Evolutionary conservation across 2,797 vertebrate species (phyloP), one percentile per base, ranked within the genome.

Genomic region (Crocodylus rhombifer): DNA sequence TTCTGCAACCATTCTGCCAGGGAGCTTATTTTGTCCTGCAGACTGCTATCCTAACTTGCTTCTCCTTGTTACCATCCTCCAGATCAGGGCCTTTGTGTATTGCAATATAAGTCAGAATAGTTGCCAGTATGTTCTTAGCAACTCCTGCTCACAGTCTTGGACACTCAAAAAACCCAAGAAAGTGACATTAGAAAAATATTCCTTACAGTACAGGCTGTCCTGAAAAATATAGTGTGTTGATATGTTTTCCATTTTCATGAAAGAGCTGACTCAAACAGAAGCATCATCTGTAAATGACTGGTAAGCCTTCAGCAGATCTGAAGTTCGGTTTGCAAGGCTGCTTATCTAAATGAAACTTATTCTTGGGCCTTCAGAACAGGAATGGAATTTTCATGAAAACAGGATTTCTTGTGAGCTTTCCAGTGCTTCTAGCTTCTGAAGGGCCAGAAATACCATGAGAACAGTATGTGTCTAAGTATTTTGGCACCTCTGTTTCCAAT

Each of bases 201-300:
- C 55, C 1, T 1, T 12, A 73, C 55, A 1, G 64, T 60, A 60
- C 51, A 88, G 63, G 21, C 17, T 61, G 14, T 80, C 76, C 84
- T 75, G 14, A 56, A 89, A 77, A 81, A 30, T 21, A 2, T 78
- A 30, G 61, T 18, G 20, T 61, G n/a, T 26, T 75, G 26, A 57
- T 73, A 28, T 30, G n/a, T 21, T 6, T 75, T 60, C 6, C 28
- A 3, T 6, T 83, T 86, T 90, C 17, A 63, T 25, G 85, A 55
- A 92, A 64, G 30, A n/a, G 75, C 85, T 95, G 81, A 56, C 64
- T 86, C 57, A 91, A 85, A 71, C 63, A 20, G 79, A 91, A 93
- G 71, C 80, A 91, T 91, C 91, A 71, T 61, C 18, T 73, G 58
- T 14, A 80, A 90, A 77, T 71, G 79, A 85, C 16, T 23, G 73